phyloP scores from a whole-genome alignment of 2,797 vertebrate species.

The Sylvilagus floridanus region DNA sequence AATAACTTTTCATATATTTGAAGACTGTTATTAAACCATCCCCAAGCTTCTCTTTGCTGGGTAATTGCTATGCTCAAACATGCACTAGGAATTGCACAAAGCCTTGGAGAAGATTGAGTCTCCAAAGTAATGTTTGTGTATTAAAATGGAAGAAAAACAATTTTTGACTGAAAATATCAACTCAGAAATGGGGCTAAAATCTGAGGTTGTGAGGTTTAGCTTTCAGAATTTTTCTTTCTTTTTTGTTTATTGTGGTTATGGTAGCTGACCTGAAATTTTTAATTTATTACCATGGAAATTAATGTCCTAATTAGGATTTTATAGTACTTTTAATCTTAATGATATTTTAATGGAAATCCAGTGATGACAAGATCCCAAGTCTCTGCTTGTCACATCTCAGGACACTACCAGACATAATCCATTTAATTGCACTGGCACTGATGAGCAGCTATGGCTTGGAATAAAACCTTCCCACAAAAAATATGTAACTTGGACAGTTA shows the following conservation, averaged over 20 bases:
- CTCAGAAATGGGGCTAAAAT: slow-evolving; percentile 55
- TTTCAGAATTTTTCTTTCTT: background rate
- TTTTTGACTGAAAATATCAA: slow-evolving; percentile 72
- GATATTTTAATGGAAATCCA: slow-evolving; percentile 71
- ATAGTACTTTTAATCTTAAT: slow-evolving; percentile 65
- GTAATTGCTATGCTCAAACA: slow-evolving; percentile 76
- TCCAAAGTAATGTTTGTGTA: slow-evolving; percentile 71
- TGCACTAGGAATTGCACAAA: slow-evolving; percentile 41
- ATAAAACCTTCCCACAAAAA: slow-evolving; percentile 21
- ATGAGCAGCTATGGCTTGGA: background rate
- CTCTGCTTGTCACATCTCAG: slow-evolving; percentile 56
- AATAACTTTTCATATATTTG: slow-evolving; percentile 81
- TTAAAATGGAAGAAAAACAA: slow-evolving; percentile 74
- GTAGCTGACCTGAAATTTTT: slow-evolving; percentile 24
- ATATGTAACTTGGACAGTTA: slow-evolving; percentile 41
- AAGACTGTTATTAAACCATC: slow-evolving; percentile 79
- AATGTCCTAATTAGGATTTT: slow-evolving; percentile 68
- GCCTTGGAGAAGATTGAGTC: slow-evolving; percentile 57
- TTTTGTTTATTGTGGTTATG: slow-evolving; percentile 16
- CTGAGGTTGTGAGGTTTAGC: background rate
- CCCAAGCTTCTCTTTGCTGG: slow-evolving; percentile 60
- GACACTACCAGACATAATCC: background rate
- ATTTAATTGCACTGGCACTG: background rate
- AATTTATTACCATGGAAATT: slow-evolving; percentile 68
- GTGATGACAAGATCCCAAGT: slow-evolving; percentile 38